These are phyloP conservation scores for Saxicola maurus DNA, from an alignment of 2,797 vertebrate genomes.

Conservation along the genomic window DNA sequence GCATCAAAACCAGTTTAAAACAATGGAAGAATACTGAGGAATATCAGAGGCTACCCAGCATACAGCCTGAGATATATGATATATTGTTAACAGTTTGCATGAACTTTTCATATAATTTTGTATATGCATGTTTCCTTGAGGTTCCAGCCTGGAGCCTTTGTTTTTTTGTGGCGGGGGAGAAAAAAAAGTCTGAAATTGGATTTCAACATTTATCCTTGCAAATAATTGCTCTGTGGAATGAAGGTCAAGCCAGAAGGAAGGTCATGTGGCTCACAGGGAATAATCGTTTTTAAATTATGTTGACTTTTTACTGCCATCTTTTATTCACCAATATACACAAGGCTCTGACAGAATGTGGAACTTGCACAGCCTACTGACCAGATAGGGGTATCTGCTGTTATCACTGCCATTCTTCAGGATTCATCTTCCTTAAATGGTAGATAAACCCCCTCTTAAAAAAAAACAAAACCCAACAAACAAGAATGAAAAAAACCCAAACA, in stretches of 20 bases:
- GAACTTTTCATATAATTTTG: background rate
- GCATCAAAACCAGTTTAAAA: background rate
- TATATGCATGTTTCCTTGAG: background rate
- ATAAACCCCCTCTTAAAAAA: background rate
- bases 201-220: background rate
- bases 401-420: background rate
- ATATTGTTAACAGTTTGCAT: background rate
- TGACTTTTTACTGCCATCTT: background rate
- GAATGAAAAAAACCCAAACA: too few species aligned
- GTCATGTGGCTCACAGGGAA: background rate
- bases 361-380: background rate
- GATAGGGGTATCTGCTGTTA: background rate
- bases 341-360: background rate
- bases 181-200: background rate
- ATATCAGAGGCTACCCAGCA: background rate
- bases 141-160: background rate
- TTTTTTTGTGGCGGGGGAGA: background rate
- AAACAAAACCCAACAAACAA: background rate
- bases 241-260: background rate
- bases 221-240: background rate
- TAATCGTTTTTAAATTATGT: background rate
- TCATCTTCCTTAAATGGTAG: background rate
- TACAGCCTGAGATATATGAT: background rate
- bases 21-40: background rate
- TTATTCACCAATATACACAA: background rate